Conservation (phyloP, 2,888 invertebrate genomes). For the Drosophila cognata region DNA sequence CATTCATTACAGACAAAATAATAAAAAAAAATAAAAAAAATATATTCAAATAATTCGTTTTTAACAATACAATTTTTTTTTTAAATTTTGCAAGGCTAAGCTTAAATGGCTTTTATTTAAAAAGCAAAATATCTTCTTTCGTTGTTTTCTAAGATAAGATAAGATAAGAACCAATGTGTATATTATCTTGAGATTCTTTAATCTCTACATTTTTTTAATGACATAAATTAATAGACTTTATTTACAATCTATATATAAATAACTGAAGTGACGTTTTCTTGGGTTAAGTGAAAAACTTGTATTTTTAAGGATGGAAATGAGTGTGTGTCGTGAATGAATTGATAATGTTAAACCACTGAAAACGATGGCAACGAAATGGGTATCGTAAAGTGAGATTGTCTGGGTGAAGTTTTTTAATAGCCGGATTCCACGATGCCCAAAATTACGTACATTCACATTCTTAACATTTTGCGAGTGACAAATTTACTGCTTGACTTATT, state of each 20-base stretch:
- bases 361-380: background rate
- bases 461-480: background rate
- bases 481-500: background rate
- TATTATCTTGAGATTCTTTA: background rate
- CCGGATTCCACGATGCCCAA: too few species aligned
- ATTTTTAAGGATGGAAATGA: background rate
- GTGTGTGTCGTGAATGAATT: background rate
- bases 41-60: background rate
- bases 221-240: background rate
- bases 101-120: background rate
- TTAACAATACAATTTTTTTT: too few species aligned
- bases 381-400: background rate
- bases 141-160: background rate
- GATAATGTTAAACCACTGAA: background rate
- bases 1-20: background rate
- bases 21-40: background rate
- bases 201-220: background rate
- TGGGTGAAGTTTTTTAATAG: background rate
- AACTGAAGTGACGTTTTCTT: background rate
- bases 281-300: background rate
- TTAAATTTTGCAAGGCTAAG: background rate
- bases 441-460: background rate
- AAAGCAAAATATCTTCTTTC: background rate
- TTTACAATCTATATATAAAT: background rate
- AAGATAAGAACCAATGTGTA: background rate